Base-by-base conservation (phyloP, 2,888 invertebrate species). In the Cotesia congregata region DNA sequence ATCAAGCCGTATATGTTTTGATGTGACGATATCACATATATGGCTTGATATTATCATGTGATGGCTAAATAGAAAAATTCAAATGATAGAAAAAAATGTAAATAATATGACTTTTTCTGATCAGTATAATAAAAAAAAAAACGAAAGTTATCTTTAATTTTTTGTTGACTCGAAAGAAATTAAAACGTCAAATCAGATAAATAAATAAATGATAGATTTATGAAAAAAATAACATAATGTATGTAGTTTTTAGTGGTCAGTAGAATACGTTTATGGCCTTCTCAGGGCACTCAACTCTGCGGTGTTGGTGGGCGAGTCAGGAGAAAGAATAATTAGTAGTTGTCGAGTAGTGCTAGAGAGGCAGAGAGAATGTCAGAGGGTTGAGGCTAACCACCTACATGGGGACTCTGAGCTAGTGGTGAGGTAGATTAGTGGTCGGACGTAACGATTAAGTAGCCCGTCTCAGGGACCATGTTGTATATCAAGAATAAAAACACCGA, bases 371-470 rank as follows among this genome's bases (percentile, higher is more conserved):
- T 77, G 83, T 80, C 77, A 77, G 80, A 79, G 74, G 72, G 67
- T 74, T 81, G 80, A 80, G 82, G 82, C 80, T 83, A 84, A 83
- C 84, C 84, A 82, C 83, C 84, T 83, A 82, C 77, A 81, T 79
- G 83, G 83, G 83, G 82, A 80, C 74, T 74, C 40, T 79, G 81
- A 84, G 83, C 82, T 78, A 82, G 84, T 83, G 83, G 84, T 83
- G 84, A 83, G 84, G 84, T 83, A 84, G 83, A 86, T 85, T 85
- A 86, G 85, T 83, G 86, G 86, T 85, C 81, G 83, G 84, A 83
- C 83, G 82, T 82, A 82, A 84, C 84, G 85, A 84, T 86, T 86
- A 85, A 85, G 83, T 84, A 83, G 82, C 83, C 75, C 77, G 78
- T 77, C 80, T 65, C 64, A 41, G 67, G 72, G 72, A 74, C 76